Evolutionary conservation across 1,140 invertebrate genomes (phyloP).

Genomic region (Lucilia sericata): DNA sequence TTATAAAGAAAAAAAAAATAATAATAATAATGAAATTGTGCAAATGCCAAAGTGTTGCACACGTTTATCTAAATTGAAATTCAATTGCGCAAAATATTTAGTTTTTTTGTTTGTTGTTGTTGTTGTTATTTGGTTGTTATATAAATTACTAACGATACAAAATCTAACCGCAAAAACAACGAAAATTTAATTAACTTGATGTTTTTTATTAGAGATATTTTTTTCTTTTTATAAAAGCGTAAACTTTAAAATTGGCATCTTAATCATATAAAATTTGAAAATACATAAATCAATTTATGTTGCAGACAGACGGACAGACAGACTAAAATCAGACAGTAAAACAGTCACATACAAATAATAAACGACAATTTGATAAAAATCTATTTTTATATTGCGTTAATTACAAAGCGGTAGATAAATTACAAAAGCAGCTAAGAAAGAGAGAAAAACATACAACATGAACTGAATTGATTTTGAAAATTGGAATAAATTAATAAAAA

Average conservation of each 20-base stretch:
- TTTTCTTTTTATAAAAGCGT: background rate
- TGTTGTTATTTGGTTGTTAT: background rate
- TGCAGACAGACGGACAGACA: slow-evolving; percentile 30
- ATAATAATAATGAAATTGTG: background rate
- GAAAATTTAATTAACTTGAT: slow-evolving; percentile 27
- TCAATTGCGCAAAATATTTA: slow-evolving; percentile 24
- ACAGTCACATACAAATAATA: slow-evolving; percentile 33
- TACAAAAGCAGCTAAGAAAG: slow-evolving; percentile 2
- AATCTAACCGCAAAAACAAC: slow-evolving; percentile 1
- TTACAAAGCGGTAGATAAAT: slow-evolving; percentile 43
- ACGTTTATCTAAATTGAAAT: slow-evolving; percentile 29
- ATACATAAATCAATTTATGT: slow-evolving; percentile 42
- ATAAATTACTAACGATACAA: slow-evolving; percentile 27
- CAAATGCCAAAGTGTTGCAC: slow-evolving; percentile 28
- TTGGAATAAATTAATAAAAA: slow-evolving; percentile 9
- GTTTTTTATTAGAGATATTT: background rate
- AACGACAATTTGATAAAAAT: slow-evolving; percentile 44
- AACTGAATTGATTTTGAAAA: slow-evolving; percentile 24
- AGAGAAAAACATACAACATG: background rate
- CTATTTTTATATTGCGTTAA: slow-evolving; percentile 38
- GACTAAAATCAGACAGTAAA: background rate
- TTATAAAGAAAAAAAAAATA: background rate
- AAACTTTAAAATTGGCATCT: slow-evolving; percentile 39
- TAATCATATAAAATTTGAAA: slow-evolving; percentile 39
- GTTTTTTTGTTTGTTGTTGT: background rate